Evolutionary conservation across 2,888 invertebrate species (phyloP), one percentile per base, ranked within the genome.

Genomic region (Agrotis ipsilon): DNA sequence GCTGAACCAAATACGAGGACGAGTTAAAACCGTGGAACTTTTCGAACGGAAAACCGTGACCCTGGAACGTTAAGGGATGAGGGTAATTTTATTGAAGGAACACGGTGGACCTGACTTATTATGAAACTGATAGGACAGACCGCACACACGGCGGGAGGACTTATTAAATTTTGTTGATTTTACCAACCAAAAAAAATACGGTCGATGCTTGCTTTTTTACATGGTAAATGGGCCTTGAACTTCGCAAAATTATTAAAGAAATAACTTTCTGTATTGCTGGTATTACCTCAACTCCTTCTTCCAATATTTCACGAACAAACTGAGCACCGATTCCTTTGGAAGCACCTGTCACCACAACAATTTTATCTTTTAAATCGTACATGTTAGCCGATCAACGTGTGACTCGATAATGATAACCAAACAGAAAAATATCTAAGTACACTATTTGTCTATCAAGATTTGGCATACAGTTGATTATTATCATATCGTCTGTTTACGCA

Each of bases 281-380:
- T n/a, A n/a, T 21, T 81, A 91, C 91, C 89, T 90, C 88, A 3
- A 84, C 88, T 13, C 82, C 88, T 85, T 89, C 90, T 18, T 82
- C 59, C 4, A 90, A 45, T 43, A 91, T 82, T 19, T 82, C 59
- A 18, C 78, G 82, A 1, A 85, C 86, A 3, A 89, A 75, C 0
- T 72, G 73, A 19, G 89, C 88, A 14, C 92, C 92, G 1, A 92
- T 91, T 2, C 92, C 91, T 54, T 83, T 86, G 0, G 92, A 88
- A 0, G 86, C 92, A 0, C 92, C 92, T 2, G 92, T 92, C 4
- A 92, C 84, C 1, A 92, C 43, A 13, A 87, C 87, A 0, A 91
- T 84, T 74, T 87, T 89, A 55, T 85, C 80, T 60, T 77, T 72
- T 52, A 89, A 81, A 27, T 84, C 79, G 62, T 78, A 80, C 83